Conservation (phyloP, 2,888 invertebrate species). For the Acronicta leporina region DNA sequence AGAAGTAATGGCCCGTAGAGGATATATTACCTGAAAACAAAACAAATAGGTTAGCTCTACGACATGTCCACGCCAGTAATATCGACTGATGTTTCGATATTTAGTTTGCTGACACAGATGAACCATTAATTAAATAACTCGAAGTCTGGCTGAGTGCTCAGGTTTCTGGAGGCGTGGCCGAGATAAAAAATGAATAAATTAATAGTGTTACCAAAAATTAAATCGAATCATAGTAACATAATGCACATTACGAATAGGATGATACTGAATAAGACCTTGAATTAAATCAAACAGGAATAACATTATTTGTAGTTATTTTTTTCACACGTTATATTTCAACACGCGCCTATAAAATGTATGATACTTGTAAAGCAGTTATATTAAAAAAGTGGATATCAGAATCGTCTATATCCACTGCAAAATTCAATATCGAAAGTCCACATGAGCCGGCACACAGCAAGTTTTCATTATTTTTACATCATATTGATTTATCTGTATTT, state of each 20-base stretch:
- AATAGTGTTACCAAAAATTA: not conserved
- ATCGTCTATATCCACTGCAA: constrained; percentile 23
- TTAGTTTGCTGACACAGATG: constrained; percentile 1
- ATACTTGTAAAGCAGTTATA: constrained; percentile 11
- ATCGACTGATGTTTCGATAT: constrained; percentile 7
- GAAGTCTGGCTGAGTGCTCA: constrained; percentile 33
- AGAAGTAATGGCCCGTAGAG: constrained; percentile 20
- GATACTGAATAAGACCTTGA: not conserved
- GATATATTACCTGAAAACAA: constrained; percentile 63
- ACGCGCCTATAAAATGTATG: too few relatives aligned
- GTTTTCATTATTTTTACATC: constrained; percentile 29
- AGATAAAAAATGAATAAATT: constrained; percentile 18
- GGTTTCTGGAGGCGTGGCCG: constrained; percentile 31
- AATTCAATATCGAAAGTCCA: constrained; percentile 34
- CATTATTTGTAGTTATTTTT: too few relatives aligned
- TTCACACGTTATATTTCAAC: too few relatives aligned
- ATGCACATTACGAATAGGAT: constrained; percentile 7
- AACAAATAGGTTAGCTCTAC: constrained; percentile 13
- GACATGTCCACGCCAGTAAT: not conserved
- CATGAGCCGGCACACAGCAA: constrained; percentile 2
- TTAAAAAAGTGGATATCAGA: constrained; percentile 9
- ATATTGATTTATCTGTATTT: constrained; percentile 38
- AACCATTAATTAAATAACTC: constrained; percentile 26
- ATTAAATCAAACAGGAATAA: not conserved
- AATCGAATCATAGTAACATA: not conserved